Conservation (phyloP, 1,140 invertebrate genomes). For the Brachionus calyciflorus region DNA sequence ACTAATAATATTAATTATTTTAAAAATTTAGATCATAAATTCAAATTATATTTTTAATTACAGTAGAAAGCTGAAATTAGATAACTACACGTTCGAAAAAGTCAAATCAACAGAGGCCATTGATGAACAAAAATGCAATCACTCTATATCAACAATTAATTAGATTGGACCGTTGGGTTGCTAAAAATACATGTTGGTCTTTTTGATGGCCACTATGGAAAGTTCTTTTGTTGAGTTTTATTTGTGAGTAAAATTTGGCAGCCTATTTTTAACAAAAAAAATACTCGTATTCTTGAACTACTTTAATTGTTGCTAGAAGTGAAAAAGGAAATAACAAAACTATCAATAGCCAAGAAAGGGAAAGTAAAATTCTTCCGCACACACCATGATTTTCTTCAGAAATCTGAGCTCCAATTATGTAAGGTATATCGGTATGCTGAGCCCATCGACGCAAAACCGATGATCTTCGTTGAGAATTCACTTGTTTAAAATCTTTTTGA, state of each 20-base stretch:
- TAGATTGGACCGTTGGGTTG: no score
- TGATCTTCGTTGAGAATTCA: not conserved
- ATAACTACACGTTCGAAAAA: no score
- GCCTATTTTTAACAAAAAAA: not conserved
- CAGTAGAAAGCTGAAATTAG: no score
- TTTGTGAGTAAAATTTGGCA: not conserved
- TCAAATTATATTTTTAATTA: no score
- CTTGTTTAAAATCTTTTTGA: not conserved
- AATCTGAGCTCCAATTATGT: slow-evolving; percentile 41
- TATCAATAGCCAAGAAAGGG: slow-evolving; percentile 34
- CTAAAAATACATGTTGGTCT: no score
- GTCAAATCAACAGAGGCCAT: no score
- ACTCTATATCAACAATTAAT: no score
- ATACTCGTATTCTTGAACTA: slow-evolving; percentile 46
- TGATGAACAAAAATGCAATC: no score
- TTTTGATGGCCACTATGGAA: no score
- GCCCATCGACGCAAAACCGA: slow-evolving; percentile 15
- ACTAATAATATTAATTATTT: no score
- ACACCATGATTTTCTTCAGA: not conserved
- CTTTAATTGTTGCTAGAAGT: slow-evolving; percentile 30
- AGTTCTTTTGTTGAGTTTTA: not conserved
- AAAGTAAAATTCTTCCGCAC: slow-evolving; percentile 18
- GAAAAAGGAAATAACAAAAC: slow-evolving; percentile 43
- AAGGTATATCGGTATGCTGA: slow-evolving; percentile 38
- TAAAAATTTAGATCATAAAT: no score